These are phyloP conservation scores for Platichthys flesus DNA, from an alignment of 2,113 vertebrate species.

Conservation along the genomic window DNA sequence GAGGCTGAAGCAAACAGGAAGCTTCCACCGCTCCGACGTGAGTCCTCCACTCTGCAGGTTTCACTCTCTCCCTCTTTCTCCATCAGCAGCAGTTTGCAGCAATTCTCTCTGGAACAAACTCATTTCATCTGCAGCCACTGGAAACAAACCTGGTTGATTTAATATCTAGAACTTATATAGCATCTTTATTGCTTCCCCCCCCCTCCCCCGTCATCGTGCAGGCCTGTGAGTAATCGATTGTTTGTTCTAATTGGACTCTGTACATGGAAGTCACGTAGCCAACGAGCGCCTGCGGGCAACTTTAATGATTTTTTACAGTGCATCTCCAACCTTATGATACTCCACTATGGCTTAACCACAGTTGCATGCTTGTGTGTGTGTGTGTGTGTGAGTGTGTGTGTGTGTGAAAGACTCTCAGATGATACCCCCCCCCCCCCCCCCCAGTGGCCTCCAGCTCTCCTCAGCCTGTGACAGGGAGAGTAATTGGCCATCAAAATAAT, in stretches of 20 bases:
- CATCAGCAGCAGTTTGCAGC: not conserved
- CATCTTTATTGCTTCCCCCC: not conserved
- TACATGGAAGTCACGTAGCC: slow-evolving; percentile 37
- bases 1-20: too few species aligned
- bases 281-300: slow-evolving; percentile 10
- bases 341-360: slow-evolving; percentile 35
- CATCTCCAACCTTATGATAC: slow-evolving; percentile 30
- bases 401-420: slow-evolving; percentile 39
- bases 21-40: too few species aligned
- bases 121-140: slow-evolving; percentile 9
- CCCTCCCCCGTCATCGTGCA: not conserved
- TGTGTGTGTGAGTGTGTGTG: slow-evolving; percentile 22
- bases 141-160: slow-evolving; percentile 31
- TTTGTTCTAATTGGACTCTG: slow-evolving; percentile 48
- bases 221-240: slow-evolving; percentile 38
- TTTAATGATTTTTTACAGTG: slow-evolving; percentile 50
- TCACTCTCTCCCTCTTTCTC: too few species aligned
- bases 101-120: slow-evolving; percentile 14
- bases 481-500: slow-evolving; percentile 79
- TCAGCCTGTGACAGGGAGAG: slow-evolving; percentile 69
- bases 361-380: slow-evolving; percentile 8
- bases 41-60: too few species aligned
- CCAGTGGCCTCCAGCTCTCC: slow-evolving; percentile 51
- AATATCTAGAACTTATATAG: not conserved
- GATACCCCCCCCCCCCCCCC: slow-evolving; percentile 41